These are phyloP conservation scores for Tenebrosternarchus preto DNA, from an alignment of 2,113 vertebrate species.

Conservation along the genomic window DNA sequence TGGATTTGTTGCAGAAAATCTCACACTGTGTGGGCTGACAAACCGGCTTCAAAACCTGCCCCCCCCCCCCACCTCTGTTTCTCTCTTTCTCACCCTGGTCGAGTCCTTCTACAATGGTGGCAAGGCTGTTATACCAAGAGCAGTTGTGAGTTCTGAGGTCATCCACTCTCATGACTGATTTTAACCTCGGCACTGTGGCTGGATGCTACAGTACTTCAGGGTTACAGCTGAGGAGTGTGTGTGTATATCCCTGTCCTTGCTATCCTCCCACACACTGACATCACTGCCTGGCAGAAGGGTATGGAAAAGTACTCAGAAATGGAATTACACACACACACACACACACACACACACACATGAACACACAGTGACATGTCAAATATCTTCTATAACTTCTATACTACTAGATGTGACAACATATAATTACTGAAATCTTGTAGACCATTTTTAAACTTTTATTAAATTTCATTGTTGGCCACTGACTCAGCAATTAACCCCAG, in stretches of 20 bases:
- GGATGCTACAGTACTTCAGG: background rate
- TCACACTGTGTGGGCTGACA: conserved; percentile 2
- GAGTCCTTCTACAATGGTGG: background rate
- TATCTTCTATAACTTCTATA: too few relatives aligned
- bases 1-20: conserved; percentile 13
- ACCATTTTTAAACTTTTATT: background rate
- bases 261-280: conserved; percentile 10
- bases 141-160: background rate
- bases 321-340: conserved; percentile 51
- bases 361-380: conserved; percentile 47
- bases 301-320: conserved; percentile 66
- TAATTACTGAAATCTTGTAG: too few relatives aligned
- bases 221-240: background rate
- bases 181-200: too few relatives aligned
- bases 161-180: background rate
- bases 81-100: conserved; percentile 6
- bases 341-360: conserved; percentile 48
- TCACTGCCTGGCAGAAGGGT: conserved; percentile 59
- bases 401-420: too few relatives aligned
- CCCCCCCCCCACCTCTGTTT: background rate
- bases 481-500: too few relatives aligned
- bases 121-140: background rate
- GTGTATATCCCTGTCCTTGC: background rate
- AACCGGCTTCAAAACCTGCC: conserved; percentile 7
- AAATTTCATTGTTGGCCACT: background rate